phyloP scores from a whole-genome alignment of 1,140 invertebrate species.

The Brachionus sp. region DNA sequence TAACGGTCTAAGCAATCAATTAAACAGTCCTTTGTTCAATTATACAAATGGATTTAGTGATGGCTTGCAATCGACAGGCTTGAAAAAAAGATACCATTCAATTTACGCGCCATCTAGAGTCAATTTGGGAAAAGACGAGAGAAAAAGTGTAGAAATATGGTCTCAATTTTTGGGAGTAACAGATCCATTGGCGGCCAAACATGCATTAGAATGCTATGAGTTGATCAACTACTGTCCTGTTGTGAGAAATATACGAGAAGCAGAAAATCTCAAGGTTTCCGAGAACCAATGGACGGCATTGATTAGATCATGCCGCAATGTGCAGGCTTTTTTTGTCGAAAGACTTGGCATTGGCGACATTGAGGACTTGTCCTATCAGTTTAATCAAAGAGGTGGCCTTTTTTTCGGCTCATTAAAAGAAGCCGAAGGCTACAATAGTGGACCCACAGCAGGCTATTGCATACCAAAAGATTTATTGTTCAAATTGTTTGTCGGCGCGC shows the following conservation, averaged over 20 bases:
- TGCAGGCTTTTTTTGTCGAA: conserved; percentile 19
- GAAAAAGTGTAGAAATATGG: conserved; percentile 12
- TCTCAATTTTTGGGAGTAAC: conserved; percentile 18
- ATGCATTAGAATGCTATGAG: neutral
- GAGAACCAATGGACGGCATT: conserved; percentile 13
- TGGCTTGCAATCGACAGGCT: neutral
- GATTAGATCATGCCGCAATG: neutral
- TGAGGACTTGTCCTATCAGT: conserved; percentile 12
- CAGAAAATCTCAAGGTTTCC: neutral
- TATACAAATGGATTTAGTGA: neutral
- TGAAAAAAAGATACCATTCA: conserved; percentile 11
- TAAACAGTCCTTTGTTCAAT: neutral
- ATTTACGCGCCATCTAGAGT: neutral
- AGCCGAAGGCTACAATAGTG: neutral
- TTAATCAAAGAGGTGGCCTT: neutral
- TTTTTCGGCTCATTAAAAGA: neutral
- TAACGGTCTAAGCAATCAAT: neutral
- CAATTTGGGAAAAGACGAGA: neutral
- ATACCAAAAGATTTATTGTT: neutral
- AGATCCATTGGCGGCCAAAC: neutral
- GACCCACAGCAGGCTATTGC: conserved; percentile 6
- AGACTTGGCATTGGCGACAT: conserved; percentile 19
- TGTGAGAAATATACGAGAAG: neutral
- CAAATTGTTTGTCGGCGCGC: neutral
- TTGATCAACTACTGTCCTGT: neutral